phyloP scores from a whole-genome alignment of 2,797 vertebrate genomes.

The Heteromormyrus szaboi region DNA sequence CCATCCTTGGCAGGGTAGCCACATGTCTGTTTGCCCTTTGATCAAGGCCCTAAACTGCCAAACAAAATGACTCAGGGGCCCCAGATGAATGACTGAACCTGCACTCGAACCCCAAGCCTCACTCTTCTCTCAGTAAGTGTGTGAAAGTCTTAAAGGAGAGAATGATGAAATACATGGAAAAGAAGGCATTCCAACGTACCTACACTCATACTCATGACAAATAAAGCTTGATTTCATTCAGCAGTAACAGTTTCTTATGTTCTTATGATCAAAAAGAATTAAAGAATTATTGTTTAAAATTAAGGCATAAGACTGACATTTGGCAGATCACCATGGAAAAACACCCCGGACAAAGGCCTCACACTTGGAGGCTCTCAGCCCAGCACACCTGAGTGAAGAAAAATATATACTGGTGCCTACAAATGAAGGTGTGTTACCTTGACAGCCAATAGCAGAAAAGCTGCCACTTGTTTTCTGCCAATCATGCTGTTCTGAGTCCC shows the following conservation, averaged over 20 bases:
- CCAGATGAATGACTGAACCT: background rate
- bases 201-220: background rate
- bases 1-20: background rate
- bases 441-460: constrained; percentile 37
- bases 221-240: background rate
- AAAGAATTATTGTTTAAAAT: background rate
- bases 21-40: background rate
- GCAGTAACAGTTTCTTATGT: background rate
- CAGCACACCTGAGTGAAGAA: constrained; percentile 25
- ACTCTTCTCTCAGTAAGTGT: background rate
- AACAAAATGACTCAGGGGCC: background rate
- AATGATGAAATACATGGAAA: background rate
- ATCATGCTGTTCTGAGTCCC: constrained; percentile 40
- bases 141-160: background rate
- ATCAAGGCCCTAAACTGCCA: background rate
- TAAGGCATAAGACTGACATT: background rate
- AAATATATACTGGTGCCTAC: constrained; percentile 25
- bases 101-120: background rate
- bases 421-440: constrained; percentile 26
- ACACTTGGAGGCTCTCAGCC: background rate
- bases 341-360: background rate
- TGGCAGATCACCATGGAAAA: background rate
- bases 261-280: background rate
- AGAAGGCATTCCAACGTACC: background rate
- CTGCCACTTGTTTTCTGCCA: constrained; percentile 49